These are phyloP conservation scores for Cryptoprocta ferox DNA, from an alignment of 2,797 vertebrate genomes.

Conservation along the genomic window DNA sequence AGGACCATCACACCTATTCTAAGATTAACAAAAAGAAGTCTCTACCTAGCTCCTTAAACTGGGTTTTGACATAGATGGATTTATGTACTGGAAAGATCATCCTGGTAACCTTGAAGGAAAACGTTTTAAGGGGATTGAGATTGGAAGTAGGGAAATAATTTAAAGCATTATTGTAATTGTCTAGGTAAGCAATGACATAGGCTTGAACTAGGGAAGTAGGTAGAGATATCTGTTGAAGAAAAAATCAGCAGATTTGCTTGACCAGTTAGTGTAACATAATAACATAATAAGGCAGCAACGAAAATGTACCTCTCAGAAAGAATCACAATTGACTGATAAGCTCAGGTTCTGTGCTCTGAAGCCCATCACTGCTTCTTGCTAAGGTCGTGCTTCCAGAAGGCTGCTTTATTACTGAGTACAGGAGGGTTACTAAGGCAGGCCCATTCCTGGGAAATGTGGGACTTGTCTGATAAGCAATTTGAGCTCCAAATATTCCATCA, in stretches of 20 bases:
- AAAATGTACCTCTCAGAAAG: neutral
- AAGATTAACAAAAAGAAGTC: constrained; percentile 3
- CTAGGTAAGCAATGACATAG: neutral
- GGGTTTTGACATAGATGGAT: neutral
- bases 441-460: neutral
- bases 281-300: neutral
- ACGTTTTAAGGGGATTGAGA: neutral
- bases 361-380: neutral
- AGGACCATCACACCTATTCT: neutral
- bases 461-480: neutral
- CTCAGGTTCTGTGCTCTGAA: neutral
- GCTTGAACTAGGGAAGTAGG: neutral
- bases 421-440: neutral
- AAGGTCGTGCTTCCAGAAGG: neutral
- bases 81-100: neutral
- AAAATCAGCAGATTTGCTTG: neutral
- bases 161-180: neutral
- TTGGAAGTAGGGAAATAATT: neutral
- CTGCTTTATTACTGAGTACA: neutral
- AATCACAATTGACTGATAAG: neutral
- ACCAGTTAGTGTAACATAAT: neutral
- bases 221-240: neutral
- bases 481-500: neutral
- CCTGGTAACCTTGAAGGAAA: neutral
- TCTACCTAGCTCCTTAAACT: constrained; percentile 12